A percentile compares a stretch with the other conserved stretches of the same genome.
Evolutionary conservation across 2,113 vertebrate genomes (phyloP).

Genomic region (Cephalopterus ornatus): DNA sequence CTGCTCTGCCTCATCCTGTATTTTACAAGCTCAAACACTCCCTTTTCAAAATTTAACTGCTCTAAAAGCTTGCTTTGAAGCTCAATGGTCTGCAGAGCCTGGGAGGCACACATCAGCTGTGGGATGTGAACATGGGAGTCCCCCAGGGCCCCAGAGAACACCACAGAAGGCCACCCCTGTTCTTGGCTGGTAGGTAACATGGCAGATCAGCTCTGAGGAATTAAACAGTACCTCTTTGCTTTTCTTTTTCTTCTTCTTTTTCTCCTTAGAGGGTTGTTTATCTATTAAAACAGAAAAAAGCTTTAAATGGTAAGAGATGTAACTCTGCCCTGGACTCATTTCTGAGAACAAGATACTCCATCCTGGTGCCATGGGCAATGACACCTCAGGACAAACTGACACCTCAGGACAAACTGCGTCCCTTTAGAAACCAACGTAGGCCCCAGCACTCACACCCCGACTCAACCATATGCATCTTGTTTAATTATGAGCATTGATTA

Average conservation of each 20-base stretch:
- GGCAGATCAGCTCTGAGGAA: neutral
- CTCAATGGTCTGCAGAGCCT: neutral
- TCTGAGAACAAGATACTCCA: neutral
- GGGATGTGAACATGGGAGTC: neutral
- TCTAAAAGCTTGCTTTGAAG: neutral
- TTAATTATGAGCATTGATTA: neutral
- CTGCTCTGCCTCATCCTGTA: neutral
- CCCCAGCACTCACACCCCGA: neutral
- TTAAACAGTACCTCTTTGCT: constrained; percentile 82
- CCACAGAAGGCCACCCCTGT: neutral
- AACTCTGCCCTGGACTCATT: neutral
- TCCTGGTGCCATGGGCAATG: neutral
- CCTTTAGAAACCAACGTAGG: neutral
- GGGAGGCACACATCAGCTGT: neutral
- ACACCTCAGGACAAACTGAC: neutral
- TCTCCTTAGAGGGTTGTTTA: constrained; percentile 84
- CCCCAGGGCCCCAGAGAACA: neutral
- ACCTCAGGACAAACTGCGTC: neutral
- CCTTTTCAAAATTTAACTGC: neutral
- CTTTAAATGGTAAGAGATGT: neutral
- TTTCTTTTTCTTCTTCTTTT: constrained; percentile 94
- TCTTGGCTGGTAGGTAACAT: neutral
- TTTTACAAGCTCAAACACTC: neutral
- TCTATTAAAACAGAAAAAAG: constrained; percentile 66
- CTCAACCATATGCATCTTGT: neutral